Percentiles rank a stretch among this genome's conserved stretches.
Evolutionary conservation across 1,140 invertebrate species (phyloP).

Genomic region (Zaprionus ornatus): DNA sequence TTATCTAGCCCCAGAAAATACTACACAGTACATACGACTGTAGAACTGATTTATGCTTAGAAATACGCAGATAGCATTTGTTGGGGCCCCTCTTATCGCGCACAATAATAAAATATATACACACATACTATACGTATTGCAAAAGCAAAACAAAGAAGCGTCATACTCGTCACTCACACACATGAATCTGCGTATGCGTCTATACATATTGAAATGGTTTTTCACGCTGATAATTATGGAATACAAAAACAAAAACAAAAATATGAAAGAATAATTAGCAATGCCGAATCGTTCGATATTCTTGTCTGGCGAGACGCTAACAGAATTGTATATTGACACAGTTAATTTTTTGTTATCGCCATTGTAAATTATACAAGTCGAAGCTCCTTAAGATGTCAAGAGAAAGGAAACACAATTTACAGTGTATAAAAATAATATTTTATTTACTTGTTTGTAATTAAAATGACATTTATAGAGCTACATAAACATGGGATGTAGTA

Average conservation of each 20-base stretch:
- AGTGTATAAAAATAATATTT: not conserved
- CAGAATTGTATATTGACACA: conserved; percentile 13
- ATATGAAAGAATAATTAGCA: conserved; percentile 36
- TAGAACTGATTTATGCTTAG: conserved; percentile 35
- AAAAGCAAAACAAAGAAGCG: conserved; percentile 58
- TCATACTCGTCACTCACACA: conserved; percentile 21
- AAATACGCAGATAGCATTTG: conserved; percentile 39
- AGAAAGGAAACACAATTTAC: not conserved
- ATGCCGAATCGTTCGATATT: conserved; percentile 25
- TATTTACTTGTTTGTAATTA: not conserved
- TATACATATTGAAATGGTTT: conserved; percentile 19
- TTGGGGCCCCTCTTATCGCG: conserved; percentile 27
- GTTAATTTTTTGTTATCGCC: conserved; percentile 5
- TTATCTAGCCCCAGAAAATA: not conserved
- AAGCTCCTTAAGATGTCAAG: not conserved
- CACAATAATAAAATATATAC: conserved; percentile 34
- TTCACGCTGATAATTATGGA: conserved; percentile 54
- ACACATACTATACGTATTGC: conserved; percentile 14
- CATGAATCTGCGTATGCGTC: conserved; percentile 6
- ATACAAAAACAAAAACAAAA: conserved; percentile 2
- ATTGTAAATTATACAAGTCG: conserved; percentile 17
- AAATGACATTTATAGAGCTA: not conserved
- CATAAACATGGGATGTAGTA: not conserved
- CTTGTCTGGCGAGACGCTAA: conserved; percentile 19
- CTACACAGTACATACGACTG: conserved; percentile 10